phyloP scores from a whole-genome alignment of 2,888 invertebrate species.

The Caenorhabditis sulstoni region DNA sequence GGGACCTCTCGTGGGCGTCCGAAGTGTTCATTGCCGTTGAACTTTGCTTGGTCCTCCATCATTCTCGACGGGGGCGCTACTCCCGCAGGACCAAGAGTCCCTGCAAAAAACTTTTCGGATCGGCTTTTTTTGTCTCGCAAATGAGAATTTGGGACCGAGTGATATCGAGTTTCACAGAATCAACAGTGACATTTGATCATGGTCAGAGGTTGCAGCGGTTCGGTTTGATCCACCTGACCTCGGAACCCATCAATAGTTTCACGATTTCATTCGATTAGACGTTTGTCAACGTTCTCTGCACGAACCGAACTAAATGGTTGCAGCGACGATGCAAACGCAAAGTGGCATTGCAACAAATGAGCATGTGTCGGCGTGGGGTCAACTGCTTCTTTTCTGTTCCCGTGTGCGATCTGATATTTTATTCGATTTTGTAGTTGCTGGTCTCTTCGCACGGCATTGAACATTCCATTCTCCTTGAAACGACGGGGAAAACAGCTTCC shows the following conservation, averaged over 20 bases:
- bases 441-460: too few relatives aligned
- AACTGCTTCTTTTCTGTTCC: background rate
- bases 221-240: conserved; percentile 39
- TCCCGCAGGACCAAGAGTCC: conserved; percentile 4
- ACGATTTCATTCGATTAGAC: conserved; percentile 28
- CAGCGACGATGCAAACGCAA: conserved; percentile 25
- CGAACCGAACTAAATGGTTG: background rate
- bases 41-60: conserved; percentile 46
- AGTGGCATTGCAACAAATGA: conserved; percentile 23
- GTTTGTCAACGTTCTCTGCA: conserved; percentile 19
- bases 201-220: conserved; percentile 5
- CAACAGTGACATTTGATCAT: conserved; percentile 41
- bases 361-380: background rate
- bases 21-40: conserved; percentile 42
- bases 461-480: background rate
- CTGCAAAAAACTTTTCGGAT: too few relatives aligned
- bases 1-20: conserved; percentile 49
- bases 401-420: background rate
- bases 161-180: conserved; percentile 29
- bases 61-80: conserved; percentile 11
- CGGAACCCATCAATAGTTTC: conserved; percentile 5
- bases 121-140: conserved; percentile 6
- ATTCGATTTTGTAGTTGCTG: conserved; percentile 4
- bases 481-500: too few relatives aligned
- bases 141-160: background rate